Conservation (phyloP, 1,140 invertebrate genomes). For the Pseudomyrmex concolor region DNA sequence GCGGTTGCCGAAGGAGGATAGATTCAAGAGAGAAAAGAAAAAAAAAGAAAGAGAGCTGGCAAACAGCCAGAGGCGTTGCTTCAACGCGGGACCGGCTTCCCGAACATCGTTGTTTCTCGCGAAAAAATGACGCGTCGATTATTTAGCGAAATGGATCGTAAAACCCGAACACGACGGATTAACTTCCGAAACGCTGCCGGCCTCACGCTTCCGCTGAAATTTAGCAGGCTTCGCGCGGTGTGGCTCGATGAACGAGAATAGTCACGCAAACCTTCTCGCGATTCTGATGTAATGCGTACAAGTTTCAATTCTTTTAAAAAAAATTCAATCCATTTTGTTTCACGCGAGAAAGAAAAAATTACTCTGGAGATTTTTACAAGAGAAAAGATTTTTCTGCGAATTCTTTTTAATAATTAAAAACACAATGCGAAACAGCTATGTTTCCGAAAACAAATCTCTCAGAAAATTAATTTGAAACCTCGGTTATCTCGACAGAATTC, state of each 20-base stretch:
- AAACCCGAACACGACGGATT: conserved; percentile 32
- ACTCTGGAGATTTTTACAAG: too few relatives aligned
- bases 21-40: conserved; percentile 36
- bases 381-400: too few relatives aligned
- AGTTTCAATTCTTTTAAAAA: neutral
- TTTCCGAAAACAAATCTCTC: too few relatives aligned
- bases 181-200: conserved; percentile 47
- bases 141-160: conserved; percentile 55
- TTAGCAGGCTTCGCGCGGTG: neutral
- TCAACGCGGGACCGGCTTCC: conserved; percentile 6
- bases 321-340: too few relatives aligned
- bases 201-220: conserved; percentile 1
- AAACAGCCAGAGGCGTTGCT: conserved; percentile 67
- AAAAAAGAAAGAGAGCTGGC: conserved; percentile 49
- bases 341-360: too few relatives aligned
- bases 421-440: too few relatives aligned
- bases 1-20: conserved; percentile 64
- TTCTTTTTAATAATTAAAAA: too few relatives aligned
- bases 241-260: neutral
- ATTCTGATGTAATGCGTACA: neutral
- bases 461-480: too few relatives aligned
- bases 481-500: too few relatives aligned
- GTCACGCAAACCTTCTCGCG: neutral
- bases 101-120: conserved; percentile 10
- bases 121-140: conserved; percentile 54